A percentile compares a stretch with the other conserved stretches of the same genome.
phyloP scores from a whole-genome alignment of 2,888 invertebrate genomes.

The Phengaris alcon region DNA sequence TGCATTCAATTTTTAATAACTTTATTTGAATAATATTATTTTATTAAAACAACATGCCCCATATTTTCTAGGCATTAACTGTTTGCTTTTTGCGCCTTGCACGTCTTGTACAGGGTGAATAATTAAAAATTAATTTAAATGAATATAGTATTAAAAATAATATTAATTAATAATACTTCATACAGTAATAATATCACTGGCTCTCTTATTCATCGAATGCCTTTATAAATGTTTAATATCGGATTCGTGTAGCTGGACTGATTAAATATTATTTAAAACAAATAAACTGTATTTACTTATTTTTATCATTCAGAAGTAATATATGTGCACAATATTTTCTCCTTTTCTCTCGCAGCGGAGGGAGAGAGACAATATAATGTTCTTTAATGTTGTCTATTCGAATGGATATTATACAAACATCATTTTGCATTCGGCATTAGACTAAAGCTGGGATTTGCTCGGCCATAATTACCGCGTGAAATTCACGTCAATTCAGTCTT shows the following conservation, averaged over 20 bases:
- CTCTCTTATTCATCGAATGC: not conserved
- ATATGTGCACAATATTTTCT: not conserved
- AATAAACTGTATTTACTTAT: conserved; percentile 8
- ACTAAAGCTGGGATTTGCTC: not conserved
- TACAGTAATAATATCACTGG: not conserved
- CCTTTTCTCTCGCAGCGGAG: not conserved
- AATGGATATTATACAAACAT: not conserved
- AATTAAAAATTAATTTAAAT: not conserved
- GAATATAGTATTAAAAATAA: not conserved
- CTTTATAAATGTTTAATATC: conserved; percentile 9
- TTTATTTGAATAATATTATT: not conserved
- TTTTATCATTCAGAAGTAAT: not conserved
- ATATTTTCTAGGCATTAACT: not conserved
- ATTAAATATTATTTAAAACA: conserved; percentile 7
- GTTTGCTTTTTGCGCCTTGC: not conserved
- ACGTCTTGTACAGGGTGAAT: not conserved
- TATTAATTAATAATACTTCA: not conserved
- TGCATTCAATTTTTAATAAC: not conserved
- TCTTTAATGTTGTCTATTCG: not conserved
- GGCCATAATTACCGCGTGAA: conserved; percentile 18
- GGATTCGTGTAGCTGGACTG: not conserved
- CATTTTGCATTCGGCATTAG: not conserved
- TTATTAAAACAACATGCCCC: not conserved
- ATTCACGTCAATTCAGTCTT: conserved; percentile 34
- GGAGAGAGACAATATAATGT: not conserved